phyloP scores from a whole-genome alignment of 1,140 invertebrate genomes.

The Schmidtea mediterranea region DNA sequence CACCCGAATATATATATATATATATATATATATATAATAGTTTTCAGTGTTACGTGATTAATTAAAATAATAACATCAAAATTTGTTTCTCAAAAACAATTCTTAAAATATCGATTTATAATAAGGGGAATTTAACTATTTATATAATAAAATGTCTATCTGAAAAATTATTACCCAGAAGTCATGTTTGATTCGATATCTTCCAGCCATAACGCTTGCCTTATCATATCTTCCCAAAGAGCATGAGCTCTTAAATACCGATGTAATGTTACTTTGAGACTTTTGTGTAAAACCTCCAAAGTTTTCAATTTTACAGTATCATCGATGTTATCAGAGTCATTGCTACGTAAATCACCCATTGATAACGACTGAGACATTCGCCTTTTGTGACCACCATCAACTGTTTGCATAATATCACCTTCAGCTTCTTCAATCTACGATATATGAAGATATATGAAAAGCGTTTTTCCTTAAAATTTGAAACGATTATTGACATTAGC shows the following conservation, averaged over 20 bases:
- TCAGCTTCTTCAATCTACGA: constrained; percentile 16
- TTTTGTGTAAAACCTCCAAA: constrained; percentile 1
- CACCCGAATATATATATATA: no score
- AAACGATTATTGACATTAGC: no score
- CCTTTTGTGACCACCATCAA: constrained; percentile 16
- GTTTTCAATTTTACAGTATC: constrained; percentile 26
- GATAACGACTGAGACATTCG: constrained; percentile 36
- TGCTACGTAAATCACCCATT: constrained; percentile 31
- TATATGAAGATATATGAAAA: no score
- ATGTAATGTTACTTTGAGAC: constrained; percentile 38
- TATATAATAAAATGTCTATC: no score
- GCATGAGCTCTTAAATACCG: constrained; percentile 35
- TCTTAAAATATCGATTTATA: no score
- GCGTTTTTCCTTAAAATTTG: no score
- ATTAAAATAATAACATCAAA: no score
- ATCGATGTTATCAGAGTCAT: constrained; percentile 43
- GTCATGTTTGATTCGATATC: constrained; percentile 38
- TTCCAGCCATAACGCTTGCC: constrained; percentile 44
- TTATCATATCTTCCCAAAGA: constrained; percentile 60
- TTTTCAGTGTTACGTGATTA: no score
- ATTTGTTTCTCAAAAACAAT: no score
- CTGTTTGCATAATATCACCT: constrained; percentile 17
- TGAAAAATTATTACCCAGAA: no score
- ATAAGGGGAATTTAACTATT: no score
- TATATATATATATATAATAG: no score